A percentile compares a stretch with the other conserved stretches of the same genome.
These are phyloP conservation scores for Tetranychus piercei DNA, from an alignment of 2,888 invertebrate species.

Conservation along the genomic window DNA sequence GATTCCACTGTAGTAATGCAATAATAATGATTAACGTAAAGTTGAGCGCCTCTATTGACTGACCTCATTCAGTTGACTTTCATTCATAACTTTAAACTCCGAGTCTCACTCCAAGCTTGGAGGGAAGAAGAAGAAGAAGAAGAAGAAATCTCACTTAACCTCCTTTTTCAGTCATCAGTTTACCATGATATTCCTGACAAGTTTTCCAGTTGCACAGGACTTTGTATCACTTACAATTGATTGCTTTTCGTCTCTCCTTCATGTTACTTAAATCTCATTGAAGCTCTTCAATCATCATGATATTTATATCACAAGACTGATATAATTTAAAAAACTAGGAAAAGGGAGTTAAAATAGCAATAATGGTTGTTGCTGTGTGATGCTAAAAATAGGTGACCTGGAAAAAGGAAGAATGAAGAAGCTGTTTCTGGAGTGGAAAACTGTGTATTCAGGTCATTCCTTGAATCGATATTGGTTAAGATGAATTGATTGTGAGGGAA, in stretches of 20 bases:
- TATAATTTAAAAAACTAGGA: neutral
- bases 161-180: neutral
- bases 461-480: neutral
- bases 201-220: neutral
- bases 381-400: constrained; percentile 1
- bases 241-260: neutral
- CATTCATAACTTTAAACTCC: neutral
- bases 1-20: no score
- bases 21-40: no score
- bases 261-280: neutral
- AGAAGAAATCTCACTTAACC: neutral
- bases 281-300: neutral
- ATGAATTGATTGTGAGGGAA: neutral
- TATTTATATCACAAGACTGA: neutral
- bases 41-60: neutral
- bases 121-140: neutral
- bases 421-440: neutral
- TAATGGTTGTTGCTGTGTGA: neutral
- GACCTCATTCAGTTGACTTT: neutral
- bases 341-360: neutral
- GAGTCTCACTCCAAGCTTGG: neutral
- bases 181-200: neutral
- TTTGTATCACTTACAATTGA: neutral
- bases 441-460: neutral
- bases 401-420: neutral